phyloP scores from a whole-genome alignment of 2,888 invertebrate species.

The Achlya flavicornis region DNA sequence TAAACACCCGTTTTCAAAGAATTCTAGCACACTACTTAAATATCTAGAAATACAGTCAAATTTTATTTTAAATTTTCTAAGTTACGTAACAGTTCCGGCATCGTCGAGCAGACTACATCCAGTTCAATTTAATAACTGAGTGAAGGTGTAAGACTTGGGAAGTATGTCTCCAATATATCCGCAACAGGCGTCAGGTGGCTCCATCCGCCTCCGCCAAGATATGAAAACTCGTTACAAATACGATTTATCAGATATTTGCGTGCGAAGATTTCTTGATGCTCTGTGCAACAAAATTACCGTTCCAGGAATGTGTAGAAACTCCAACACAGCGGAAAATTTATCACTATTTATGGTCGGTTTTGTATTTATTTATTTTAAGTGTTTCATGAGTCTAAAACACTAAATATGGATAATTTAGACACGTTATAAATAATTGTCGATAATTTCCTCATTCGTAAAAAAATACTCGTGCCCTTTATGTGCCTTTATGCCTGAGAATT shows the following conservation, averaged over 20 bases:
- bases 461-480: too few relatives aligned
- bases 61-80: not conserved
- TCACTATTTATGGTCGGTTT: too few relatives aligned
- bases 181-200: conserved; percentile 2
- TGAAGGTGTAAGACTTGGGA: not conserved
- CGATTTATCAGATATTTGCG: conserved; percentile 5
- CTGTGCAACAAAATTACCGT: not conserved
- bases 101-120: not conserved
- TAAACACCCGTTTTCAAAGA: too few relatives aligned
- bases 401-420: too few relatives aligned
- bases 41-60: not conserved
- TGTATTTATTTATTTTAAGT: too few relatives aligned
- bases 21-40: too few relatives aligned
- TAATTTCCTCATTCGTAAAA: too few relatives aligned
- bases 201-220: not conserved
- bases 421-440: too few relatives aligned
- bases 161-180: not conserved
- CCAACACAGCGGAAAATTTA: too few relatives aligned
- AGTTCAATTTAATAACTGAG: not conserved
- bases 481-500: too few relatives aligned
- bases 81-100: not conserved
- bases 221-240: not conserved
- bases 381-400: too few relatives aligned
- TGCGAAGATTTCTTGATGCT: not conserved
- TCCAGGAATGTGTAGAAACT: too few relatives aligned